Evolutionary conservation across 2,888 invertebrate species (phyloP).

Genomic region (Cheilosia variabilis): DNA sequence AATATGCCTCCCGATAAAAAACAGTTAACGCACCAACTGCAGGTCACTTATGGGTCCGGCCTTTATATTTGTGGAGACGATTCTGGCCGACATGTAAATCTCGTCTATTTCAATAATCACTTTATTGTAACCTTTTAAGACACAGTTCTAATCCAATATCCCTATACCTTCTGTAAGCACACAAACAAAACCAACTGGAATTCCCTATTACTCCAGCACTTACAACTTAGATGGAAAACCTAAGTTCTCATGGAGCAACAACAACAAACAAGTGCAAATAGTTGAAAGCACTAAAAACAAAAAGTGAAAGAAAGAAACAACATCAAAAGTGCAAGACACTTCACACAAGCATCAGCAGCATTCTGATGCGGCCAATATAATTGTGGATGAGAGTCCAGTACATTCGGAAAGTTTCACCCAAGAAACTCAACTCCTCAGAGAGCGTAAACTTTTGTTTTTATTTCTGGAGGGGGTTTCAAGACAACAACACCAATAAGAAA

Average conservation of each 20-base stretch:
- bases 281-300: constrained; percentile 14
- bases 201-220: constrained; percentile 6
- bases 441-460: constrained; percentile 65
- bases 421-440: constrained; percentile 38
- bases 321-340: constrained; percentile 54
- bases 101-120: not conserved
- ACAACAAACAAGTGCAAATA: not conserved
- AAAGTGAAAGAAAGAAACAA: constrained; percentile 7
- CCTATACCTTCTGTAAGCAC: not conserved
- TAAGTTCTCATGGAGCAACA: constrained; percentile 2
- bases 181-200: not conserved
- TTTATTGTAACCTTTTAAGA: not conserved
- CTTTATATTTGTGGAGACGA: too few relatives aligned
- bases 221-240: constrained; percentile 20
- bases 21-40: too few relatives aligned
- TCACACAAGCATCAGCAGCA: constrained; percentile 23
- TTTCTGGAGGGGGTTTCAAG: constrained; percentile 53
- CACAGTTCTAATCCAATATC: constrained; percentile 2
- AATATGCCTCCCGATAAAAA: too few relatives aligned
- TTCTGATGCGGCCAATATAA: constrained; percentile 51
- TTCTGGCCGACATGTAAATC: not conserved
- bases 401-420: constrained; percentile 54
- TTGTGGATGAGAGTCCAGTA: constrained; percentile 51
- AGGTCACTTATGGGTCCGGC: too few relatives aligned
- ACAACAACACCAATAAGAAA: constrained; percentile 50